Evolutionary conservation across 2,797 vertebrate species (phyloP), one percentile per base, ranked within the genome.

Genomic region (Psittacula echo): DNA sequence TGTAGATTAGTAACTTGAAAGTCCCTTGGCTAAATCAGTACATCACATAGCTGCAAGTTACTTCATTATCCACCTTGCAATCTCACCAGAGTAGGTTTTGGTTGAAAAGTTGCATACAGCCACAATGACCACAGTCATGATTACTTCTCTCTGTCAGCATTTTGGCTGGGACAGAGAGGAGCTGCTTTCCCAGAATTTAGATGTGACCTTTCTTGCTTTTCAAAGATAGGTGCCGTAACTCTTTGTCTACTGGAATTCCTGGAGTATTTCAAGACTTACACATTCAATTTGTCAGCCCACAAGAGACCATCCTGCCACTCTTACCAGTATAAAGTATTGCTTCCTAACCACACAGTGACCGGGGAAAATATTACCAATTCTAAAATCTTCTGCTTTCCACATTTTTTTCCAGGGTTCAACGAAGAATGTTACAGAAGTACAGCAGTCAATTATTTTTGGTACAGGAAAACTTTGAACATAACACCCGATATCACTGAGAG

Each of bases 361-460:
- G 13, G 51, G 47, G 45, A 84, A 72, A 83, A 41, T 39, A 64
- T 7, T 47, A 51, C 44, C 53, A 13, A 44, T 30, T 61, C 86
- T 39, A 53, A 72, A 37, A 41, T 30, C 27, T 82, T 68, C 80
- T 0, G 1, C 7, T 66, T 74, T n/a, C 29, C 41, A 20, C 76
- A 3, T 70, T 65, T 68, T 87, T 60, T 85, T 89, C 30, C 97
- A 99, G 99, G 96, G 7, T 96, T 97, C 7, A 87, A 98, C 13
- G 45, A 83, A 37, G 99, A 99, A 94, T 99, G 99, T 91, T 96
- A 95, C 30, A 86, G 96, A 85, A 99, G 98, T 74, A 98, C 98
- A 0, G 11, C 98, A 1, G 98, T 98, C 44, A 99, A 98, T 96
- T 99, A 99, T 90, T 99, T 98, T 96, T 99, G 99, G 99, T 99